phyloP scores from a whole-genome alignment of 2,797 vertebrate species.

The Masticophis lateralis region DNA sequence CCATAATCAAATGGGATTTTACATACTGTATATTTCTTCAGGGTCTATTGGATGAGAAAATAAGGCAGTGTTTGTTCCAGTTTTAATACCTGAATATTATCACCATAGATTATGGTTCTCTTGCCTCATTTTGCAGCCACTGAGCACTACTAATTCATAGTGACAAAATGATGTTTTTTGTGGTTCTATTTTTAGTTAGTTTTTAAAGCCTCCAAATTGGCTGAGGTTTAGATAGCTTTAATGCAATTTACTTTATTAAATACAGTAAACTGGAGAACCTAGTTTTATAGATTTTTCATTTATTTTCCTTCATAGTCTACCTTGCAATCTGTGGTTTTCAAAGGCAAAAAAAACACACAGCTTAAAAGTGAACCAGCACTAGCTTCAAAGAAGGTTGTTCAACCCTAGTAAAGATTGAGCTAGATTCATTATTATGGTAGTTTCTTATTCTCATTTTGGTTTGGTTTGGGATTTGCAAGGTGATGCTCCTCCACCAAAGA shows the following conservation, averaged over 20 bases:
- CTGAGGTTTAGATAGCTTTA: not conserved
- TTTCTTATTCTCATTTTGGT: slow-evolving; percentile 18
- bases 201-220: not conserved
- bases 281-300: not conserved
- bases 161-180: not conserved
- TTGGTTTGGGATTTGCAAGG: slow-evolving; percentile 76
- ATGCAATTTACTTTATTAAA: not conserved
- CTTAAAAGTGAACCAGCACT: not conserved
- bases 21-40: not conserved
- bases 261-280: not conserved
- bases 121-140: not conserved
- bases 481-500: slow-evolving; percentile 84
- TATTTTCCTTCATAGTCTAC: not conserved
- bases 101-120: not conserved
- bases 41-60: not conserved
- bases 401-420: not conserved
- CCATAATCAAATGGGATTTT: not conserved
- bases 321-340: not conserved
- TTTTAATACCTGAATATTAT: not conserved
- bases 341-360: not conserved
- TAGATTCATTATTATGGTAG: not conserved
- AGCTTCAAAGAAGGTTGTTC: not conserved
- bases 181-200: not conserved
- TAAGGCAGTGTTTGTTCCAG: not conserved
- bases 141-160: not conserved